Base-by-base conservation (phyloP, 1,140 invertebrate genomes). In the Neodiprion lecontei region DNA sequence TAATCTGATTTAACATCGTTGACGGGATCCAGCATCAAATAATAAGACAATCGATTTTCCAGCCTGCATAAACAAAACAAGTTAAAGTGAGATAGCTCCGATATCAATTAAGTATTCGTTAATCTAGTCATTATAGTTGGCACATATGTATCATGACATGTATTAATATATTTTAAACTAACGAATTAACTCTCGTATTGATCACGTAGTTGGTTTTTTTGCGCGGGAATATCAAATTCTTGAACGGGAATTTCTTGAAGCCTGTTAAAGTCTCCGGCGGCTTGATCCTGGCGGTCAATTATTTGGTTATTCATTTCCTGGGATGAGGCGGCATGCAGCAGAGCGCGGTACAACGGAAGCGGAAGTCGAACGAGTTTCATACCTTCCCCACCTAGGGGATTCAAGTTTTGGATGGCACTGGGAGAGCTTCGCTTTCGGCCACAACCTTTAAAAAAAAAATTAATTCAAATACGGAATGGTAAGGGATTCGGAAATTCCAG, bases 371-470 rank as follows among this genome's bases (percentile, higher is more conserved):
- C 69, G 73, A 50, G 77, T 9, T 76, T 69, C n/a, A 7, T 73
- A 5, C 23, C n/a, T 10, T 76, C 69, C 7, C 28, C 28, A 76
- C 76, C 28, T 67, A 70, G 9, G 48, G 28, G 50, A 0, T 77
- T 70, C 10, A 40, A 47, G 53, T 70, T 77, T 14, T 74, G 76
- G 28, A 75, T 17, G n/a, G 11, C 53, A 12, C 1, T 8, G 0
- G 53, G 53, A 61, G 53, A 79, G 53, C 70, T 80, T 17, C 84
- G 77, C 74, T 86, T 82, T 48, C 72, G 84, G 2, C 84, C 84
- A 49, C 84, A 86, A 7, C 84, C 84, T 86, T 0, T 4, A 76
- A 53, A 47, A 72, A 61, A 73, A 17, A 9, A 28, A 21, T 9
- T 69, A n/a, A 8, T 50, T 40, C 12, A 69, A 67, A 71, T 23